phyloP scores from a whole-genome alignment of 2,797 vertebrate genomes.

The Huso huso region DNA sequence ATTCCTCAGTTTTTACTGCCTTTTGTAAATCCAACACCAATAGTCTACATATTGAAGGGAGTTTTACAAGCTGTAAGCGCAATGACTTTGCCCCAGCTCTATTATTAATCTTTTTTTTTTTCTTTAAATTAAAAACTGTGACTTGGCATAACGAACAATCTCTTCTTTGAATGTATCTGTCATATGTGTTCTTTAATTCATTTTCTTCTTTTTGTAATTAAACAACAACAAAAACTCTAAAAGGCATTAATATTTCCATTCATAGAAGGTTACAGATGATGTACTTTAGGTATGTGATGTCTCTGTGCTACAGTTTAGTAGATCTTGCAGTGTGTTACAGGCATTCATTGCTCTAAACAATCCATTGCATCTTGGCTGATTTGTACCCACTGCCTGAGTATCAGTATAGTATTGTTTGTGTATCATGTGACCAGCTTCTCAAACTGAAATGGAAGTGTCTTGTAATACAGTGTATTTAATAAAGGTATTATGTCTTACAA shows the following conservation, averaged over 20 bases:
- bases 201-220: slow-evolving; percentile 55
- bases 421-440: slow-evolving; percentile 93
- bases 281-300: slow-evolving; percentile 64
- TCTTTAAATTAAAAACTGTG: slow-evolving; percentile 72
- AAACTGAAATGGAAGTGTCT: slow-evolving; percentile 80
- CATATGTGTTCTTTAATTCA: slow-evolving; percentile 41
- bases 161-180: slow-evolving; percentile 66
- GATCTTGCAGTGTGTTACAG: slow-evolving; percentile 73
- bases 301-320: slow-evolving; percentile 70
- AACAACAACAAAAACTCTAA: slow-evolving; percentile 47
- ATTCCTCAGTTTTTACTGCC: neutral
- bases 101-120: slow-evolving; percentile 52
- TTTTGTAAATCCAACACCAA: neutral
- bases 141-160: slow-evolving; percentile 78
- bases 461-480: slow-evolving; percentile 91
- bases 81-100: slow-evolving; percentile 5
- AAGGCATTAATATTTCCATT: slow-evolving; percentile 46
- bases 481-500: slow-evolving; percentile 82
- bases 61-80: neutral
- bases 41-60: neutral
- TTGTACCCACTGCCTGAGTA: slow-evolving; percentile 64
- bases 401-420: slow-evolving; percentile 67
- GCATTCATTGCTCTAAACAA: slow-evolving; percentile 68
- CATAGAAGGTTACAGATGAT: slow-evolving; percentile 40
- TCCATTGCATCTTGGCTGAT: slow-evolving; percentile 66